A percentile compares a stretch with the other conserved stretches of the same genome.
phyloP scores from a whole-genome alignment of 2,113 vertebrate genomes.

The Colistium nudipinnis region DNA sequence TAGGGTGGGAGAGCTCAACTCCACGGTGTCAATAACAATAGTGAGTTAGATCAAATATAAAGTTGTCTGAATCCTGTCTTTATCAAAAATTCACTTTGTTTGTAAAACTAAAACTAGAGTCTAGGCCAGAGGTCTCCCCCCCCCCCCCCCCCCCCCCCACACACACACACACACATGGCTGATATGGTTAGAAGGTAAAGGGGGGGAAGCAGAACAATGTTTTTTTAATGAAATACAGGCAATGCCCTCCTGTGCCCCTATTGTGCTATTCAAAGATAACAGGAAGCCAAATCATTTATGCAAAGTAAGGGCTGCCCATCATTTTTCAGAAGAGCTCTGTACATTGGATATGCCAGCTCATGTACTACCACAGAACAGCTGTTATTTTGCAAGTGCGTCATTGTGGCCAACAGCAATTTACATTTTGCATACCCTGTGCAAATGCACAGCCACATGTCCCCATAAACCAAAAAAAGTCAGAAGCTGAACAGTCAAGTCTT shows the following conservation, averaged over 20 bases:
- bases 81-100: too few species aligned
- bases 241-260: neutral
- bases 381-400: slow-evolving; percentile 73
- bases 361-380: slow-evolving; percentile 33
- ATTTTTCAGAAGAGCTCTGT: slow-evolving; percentile 14
- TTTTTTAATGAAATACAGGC: slow-evolving; percentile 4
- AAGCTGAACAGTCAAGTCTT: slow-evolving; percentile 3
- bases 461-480: slow-evolving; percentile 28
- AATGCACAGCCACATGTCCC: slow-evolving; percentile 32
- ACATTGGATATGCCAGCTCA: slow-evolving; percentile 19
- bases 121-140: too few species aligned
- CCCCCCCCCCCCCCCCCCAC: too few species aligned
- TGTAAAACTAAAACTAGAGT: too few species aligned
- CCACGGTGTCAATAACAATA: neutral
- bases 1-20: neutral
- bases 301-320: slow-evolving; percentile 19
- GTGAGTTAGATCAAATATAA: too few species aligned
- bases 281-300: slow-evolving; percentile 32
- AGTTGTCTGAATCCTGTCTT: too few species aligned
- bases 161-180: too few species aligned
- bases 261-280: slow-evolving; percentile 9
- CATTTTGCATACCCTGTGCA: slow-evolving; percentile 47
- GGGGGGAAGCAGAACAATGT: neutral
- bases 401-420: slow-evolving; percentile 56
- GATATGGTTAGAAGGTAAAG: neutral